Evolutionary conservation across 2,888 invertebrate species (phyloP).

Genomic region (Apodemia duryi): DNA sequence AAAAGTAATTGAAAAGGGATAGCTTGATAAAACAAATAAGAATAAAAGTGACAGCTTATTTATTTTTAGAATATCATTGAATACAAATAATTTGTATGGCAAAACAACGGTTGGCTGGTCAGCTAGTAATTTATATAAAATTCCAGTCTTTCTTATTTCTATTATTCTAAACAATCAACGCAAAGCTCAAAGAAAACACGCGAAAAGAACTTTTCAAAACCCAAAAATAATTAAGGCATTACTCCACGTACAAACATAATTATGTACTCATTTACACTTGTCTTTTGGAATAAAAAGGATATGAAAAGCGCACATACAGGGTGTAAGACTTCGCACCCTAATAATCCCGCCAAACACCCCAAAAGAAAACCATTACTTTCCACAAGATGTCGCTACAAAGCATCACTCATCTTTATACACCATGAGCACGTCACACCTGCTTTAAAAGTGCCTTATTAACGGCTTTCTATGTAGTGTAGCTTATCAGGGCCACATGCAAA

Average conservation of each 20-base stretch:
- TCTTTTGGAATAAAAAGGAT: slow-evolving; percentile 1
- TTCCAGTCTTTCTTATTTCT: too few species aligned
- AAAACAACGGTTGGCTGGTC: too few species aligned
- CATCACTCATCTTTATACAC: slow-evolving; percentile 52
- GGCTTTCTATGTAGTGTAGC: slow-evolving; percentile 63
- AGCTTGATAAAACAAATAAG: too few species aligned
- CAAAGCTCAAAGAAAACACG: neutral
- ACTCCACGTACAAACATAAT: neutral
- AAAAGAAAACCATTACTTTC: slow-evolving; percentile 47
- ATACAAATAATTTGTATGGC: too few species aligned
- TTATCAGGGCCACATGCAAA: slow-evolving; percentile 68
- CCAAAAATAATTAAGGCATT: slow-evolving; percentile 11
- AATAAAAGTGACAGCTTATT: too few species aligned
- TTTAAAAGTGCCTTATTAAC: slow-evolving; percentile 72
- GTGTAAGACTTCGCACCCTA: slow-evolving; percentile 28
- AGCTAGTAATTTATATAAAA: too few species aligned
- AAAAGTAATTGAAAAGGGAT: too few species aligned
- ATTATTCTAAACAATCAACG: too few species aligned
- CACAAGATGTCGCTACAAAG: slow-evolving; percentile 49
- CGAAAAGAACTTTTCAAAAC: neutral
- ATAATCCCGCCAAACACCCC: slow-evolving; percentile 36
- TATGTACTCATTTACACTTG: slow-evolving; percentile 7
- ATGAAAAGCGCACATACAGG: slow-evolving; percentile 17
- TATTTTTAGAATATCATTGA: too few species aligned
- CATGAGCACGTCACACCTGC: slow-evolving; percentile 61